Evolutionary conservation across 2,113 vertebrate genomes (phyloP).

Genomic region (Chaetorhynchus papuensis): DNA sequence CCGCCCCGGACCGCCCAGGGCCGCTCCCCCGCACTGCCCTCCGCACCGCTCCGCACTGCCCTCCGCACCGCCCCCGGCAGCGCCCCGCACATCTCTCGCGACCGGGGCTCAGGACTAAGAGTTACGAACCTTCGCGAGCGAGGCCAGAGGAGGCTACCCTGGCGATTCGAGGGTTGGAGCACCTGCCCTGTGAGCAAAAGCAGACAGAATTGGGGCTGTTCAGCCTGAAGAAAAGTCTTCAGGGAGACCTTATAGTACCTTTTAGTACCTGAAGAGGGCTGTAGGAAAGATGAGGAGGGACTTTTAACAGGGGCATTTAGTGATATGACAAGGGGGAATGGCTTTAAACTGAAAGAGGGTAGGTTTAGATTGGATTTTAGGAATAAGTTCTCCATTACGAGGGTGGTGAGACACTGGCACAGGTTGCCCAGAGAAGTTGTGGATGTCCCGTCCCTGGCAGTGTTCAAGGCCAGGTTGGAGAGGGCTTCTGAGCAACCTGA

Average conservation of each 20-base stretch:
- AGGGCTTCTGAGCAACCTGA: not conserved
- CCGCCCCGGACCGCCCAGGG: no score
- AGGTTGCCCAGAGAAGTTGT: not conserved
- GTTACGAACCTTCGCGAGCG: no score
- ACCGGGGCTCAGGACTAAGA: fast-evolving
- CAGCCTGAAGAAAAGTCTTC: not conserved
- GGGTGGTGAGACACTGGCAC: not conserved
- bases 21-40: not conserved
- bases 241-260: not conserved
- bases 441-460: not conserved
- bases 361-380: not conserved
- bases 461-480: not conserved
- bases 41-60: not conserved
- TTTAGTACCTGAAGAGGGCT: not conserved
- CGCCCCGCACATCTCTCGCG: fast-evolving
- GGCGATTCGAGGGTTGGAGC: no score
- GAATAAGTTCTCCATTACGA: not conserved
- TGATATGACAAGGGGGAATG: not conserved
- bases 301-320: not conserved
- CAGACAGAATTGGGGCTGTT: not conserved
- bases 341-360: not conserved
- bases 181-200: not conserved
- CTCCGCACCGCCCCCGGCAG: not conserved
- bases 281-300: not conserved
- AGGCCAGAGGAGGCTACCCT: not conserved